Base-by-base conservation (phyloP, 2,797 vertebrate species). In the Phaenicophaeus curvirostris region DNA sequence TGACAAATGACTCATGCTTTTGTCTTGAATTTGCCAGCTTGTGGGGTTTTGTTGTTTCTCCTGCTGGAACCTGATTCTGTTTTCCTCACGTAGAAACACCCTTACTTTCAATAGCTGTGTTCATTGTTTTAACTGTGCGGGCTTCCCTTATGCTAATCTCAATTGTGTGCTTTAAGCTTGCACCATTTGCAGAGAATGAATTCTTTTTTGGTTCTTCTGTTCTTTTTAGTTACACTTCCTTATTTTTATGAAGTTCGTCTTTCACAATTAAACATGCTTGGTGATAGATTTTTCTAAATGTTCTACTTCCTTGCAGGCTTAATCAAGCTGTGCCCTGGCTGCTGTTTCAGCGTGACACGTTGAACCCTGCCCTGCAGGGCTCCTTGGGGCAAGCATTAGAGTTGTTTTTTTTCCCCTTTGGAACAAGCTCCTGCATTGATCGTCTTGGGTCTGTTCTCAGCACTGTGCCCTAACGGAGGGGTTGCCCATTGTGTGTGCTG, bases 231-330 rank as follows among this genome's bases (percentile, higher is more conserved):
- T 42, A 17, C 39, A 39, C n/a, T 94, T 90, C 79, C 91, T 84
- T 88, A 54, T 84, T 88, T 94, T 93, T 88, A 37, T 55, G 15
- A 53, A 90, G 66, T 88, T 94, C 66, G 66, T 81, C 35, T 91
- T 93, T 86, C 61, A 80, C 46, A 89, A 67, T 74, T 18, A 85
- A 63, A 3, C 15, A 18, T 5, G 4, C 11, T 31, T 37, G 17
- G 18, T 77, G 33, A 12, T 28, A 28, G 46, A 41, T 71, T 67
- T 51, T 13, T 31, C 28, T 51, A 18, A 54, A 50, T 3, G 41
- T 59, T 65, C 20, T 53, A 31, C 76, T 73, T 83, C 61, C 62
- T 50, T 25, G 27, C 24, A 31, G 11, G 2, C 53, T 90, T 78
- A 65, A 46, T 65, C 54, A 51, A 11, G 27, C 37, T 46, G 13